Conservation (phyloP, 2,113 vertebrate genomes). For the Chlamydotis undulata region DNA sequence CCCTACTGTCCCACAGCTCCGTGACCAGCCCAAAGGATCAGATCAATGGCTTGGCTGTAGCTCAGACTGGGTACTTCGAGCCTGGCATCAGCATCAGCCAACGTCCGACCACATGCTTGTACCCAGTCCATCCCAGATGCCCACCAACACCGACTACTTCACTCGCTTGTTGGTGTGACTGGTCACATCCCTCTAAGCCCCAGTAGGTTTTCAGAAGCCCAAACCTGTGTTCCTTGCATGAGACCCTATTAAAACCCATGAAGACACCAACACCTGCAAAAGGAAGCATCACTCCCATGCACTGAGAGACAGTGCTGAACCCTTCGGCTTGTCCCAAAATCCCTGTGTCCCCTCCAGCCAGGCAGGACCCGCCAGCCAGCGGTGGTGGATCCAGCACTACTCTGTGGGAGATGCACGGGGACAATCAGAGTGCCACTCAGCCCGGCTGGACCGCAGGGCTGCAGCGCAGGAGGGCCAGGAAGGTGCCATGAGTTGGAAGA, state of each 20-base stretch:
- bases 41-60: fast-evolving
- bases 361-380: neutral
- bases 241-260: neutral
- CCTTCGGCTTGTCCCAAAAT: neutral
- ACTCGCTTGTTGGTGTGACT: neutral
- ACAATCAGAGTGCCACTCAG: neutral
- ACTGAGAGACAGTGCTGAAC: fast-evolving
- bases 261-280: fast-evolving
- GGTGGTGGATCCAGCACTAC: neutral
- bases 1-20: neutral
- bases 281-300: neutral
- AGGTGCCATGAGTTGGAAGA: neutral
- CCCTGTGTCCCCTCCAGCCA: neutral
- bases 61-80: neutral
- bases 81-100: neutral
- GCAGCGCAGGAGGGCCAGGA: neutral
- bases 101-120: fast-evolving
- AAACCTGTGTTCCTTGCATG: fast-evolving
- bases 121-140: neutral
- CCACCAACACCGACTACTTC: neutral
- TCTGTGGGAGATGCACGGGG: neutral
- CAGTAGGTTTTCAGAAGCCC: neutral
- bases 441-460: neutral
- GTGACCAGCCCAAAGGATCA: neutral
- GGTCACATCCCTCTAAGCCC: neutral